These are phyloP conservation scores for Dufourea novaeangliae DNA, from an alignment of 1,140 invertebrate genomes.

Conservation along the genomic window DNA sequence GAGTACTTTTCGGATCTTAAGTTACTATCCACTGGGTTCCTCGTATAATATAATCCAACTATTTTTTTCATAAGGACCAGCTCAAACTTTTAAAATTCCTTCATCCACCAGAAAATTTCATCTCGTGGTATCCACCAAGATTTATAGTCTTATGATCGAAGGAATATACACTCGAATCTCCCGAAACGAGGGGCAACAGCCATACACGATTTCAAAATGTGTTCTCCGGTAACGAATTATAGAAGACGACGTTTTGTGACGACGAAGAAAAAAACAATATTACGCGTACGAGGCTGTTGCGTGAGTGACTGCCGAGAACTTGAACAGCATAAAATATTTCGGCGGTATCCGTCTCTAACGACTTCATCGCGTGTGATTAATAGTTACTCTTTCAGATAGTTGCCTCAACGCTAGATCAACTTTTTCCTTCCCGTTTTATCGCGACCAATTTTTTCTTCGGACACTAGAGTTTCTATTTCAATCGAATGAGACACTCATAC, in stretches of 20 bases:
- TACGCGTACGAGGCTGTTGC: constrained; percentile 7
- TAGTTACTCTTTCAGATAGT: constrained; percentile 69
- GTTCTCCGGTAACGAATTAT: constrained; percentile 28
- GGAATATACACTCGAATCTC: not conserved
- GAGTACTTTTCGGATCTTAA: not conserved
- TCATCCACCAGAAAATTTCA: not conserved
- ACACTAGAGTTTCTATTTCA: not conserved
- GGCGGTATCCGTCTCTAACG: constrained; percentile 72
- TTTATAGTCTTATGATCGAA: constrained; percentile 15
- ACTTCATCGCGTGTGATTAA: constrained; percentile 77
- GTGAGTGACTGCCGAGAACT: constrained; percentile 27
- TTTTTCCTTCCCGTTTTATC: constrained; percentile 49
- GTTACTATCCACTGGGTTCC: not conserved
- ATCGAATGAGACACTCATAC: too few relatives aligned
- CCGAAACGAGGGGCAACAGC: not conserved
- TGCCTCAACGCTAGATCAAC: constrained; percentile 44
- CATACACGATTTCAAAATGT: constrained; percentile 38
- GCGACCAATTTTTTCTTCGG: not conserved
- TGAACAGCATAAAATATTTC: constrained; percentile 70
- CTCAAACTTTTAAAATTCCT: not conserved
- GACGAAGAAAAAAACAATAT: constrained; percentile 8
- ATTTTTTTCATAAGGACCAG: not conserved
- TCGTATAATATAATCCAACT: not conserved
- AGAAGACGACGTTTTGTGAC: not conserved
- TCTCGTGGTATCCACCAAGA: constrained; percentile 2